A percentile compares a stretch with the other conserved stretches of the same genome.
These are phyloP conservation scores for Haliclona indistincta DNA, from an alignment of 37 sponge, comb jelly and placozoan species.

Conservation along the genomic window DNA sequence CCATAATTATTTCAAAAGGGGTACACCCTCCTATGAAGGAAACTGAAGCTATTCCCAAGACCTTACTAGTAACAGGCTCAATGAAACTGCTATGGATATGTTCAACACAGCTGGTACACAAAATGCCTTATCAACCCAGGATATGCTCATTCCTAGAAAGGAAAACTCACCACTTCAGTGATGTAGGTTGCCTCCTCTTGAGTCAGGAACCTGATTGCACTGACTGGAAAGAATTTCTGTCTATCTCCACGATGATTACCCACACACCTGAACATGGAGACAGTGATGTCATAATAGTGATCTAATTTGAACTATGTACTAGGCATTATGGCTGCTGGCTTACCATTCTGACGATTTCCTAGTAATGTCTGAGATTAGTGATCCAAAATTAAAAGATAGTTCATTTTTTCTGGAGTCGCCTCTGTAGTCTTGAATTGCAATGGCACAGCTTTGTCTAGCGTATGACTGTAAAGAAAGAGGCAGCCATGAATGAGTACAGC, in stretches of 20 bases:
- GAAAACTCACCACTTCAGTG: constrained; percentile 55
- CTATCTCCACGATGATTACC: constrained; percentile 73
- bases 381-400: constrained; percentile 53
- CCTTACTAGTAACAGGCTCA: too few species aligned
- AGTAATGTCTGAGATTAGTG: constrained; percentile 60
- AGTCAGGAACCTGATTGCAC: constrained; percentile 41
- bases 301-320: neutral
- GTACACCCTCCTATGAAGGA: too few species aligned
- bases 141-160: too few species aligned
- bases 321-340: neutral
- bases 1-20: too few species aligned
- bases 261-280: constrained; percentile 18
- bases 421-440: constrained; percentile 40
- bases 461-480: neutral
- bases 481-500: neutral
- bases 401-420: constrained; percentile 46
- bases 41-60: too few species aligned
- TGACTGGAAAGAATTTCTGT: constrained; percentile 50
- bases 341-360: constrained; percentile 20
- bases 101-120: too few species aligned
- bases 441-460: constrained; percentile 45
- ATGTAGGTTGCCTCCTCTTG: constrained; percentile 59
- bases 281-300: neutral
- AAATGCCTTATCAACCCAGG: too few species aligned
- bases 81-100: too few species aligned